phyloP scores from a whole-genome alignment of 2,797 vertebrate species.

The Squalus acanthias region DNA sequence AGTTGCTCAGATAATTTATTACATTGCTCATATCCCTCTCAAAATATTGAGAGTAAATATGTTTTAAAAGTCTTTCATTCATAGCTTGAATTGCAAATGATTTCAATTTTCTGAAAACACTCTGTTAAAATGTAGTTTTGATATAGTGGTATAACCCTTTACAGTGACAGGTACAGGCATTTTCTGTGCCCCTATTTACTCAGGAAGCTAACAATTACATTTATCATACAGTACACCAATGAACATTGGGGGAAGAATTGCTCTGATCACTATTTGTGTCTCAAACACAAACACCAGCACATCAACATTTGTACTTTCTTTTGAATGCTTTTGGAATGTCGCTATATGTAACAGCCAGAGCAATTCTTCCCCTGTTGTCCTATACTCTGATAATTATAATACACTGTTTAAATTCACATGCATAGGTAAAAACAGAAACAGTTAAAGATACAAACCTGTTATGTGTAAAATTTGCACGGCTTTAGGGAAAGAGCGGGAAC shows the following conservation, averaged over 20 bases:
- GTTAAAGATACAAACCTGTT: too few species aligned
- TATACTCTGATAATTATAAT: not conserved
- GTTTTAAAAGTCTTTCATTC: not conserved
- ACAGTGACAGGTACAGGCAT: not conserved
- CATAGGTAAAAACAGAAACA: not conserved
- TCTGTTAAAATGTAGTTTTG: not conserved
- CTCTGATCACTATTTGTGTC: not conserved
- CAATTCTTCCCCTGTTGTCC: too few species aligned
- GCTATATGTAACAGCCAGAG: not conserved
- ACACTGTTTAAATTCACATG: not conserved
- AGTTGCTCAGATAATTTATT: constrained; percentile 22
- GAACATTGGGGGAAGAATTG: not conserved
- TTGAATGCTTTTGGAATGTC: not conserved
- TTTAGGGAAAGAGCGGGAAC: too few species aligned
- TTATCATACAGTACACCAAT: not conserved
- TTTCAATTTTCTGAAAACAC: not conserved
- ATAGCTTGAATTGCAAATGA: not conserved
- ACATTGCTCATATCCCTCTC: not conserved
- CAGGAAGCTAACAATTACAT: not conserved
- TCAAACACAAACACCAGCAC: not conserved
- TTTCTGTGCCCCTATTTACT: not conserved
- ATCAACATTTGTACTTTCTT: not conserved
- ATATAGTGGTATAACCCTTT: not conserved
- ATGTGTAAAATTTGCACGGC: too few species aligned
- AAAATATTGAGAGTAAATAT: not conserved